phyloP scores from a whole-genome alignment of 2,113 vertebrate species.

The Alaudala cheleensis region DNA sequence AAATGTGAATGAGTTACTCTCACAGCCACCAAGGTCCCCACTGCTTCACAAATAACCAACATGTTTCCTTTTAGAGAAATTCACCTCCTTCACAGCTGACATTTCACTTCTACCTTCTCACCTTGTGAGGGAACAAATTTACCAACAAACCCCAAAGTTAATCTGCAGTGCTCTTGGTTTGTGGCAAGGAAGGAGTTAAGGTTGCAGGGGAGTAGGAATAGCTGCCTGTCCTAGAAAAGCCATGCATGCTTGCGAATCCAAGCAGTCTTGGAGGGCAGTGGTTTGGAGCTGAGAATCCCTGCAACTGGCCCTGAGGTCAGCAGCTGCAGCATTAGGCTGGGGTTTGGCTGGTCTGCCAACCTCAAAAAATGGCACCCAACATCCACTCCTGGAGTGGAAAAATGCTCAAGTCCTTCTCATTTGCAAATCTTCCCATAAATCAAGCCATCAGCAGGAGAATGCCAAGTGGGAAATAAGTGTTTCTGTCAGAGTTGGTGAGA shows the following conservation, averaged over 20 bases:
- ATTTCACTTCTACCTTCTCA: neutral
- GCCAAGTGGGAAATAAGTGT: constrained; percentile 56
- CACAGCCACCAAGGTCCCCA: neutral
- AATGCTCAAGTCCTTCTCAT: constrained; percentile 13
- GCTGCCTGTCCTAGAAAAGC: neutral
- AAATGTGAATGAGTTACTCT: neutral
- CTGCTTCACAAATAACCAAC: neutral
- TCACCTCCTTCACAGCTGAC: neutral
- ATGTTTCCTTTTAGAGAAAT: neutral
- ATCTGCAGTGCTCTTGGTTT: neutral
- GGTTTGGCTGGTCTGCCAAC: neutral
- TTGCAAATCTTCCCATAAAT: constrained; percentile 33
- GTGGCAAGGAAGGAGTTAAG: neutral
- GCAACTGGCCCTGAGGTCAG: neutral
- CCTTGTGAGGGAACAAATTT: neutral
- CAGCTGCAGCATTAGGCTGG: accelerated
- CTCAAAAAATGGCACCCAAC: neutral
- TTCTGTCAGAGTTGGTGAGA: constrained; percentile 30
- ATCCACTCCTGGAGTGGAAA: neutral
- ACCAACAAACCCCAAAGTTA: neutral
- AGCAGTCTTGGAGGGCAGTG: accelerated
- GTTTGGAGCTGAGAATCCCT: neutral
- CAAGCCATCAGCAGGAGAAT: constrained; percentile 15
- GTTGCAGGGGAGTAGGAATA: neutral
- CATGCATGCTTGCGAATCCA: neutral